A percentile compares a stretch with the other conserved stretches of the same genome.
phyloP scores from a whole-genome alignment of 30 jellyfish, hydroid and myxozoan species.

The Cassiopea andromeda region DNA sequence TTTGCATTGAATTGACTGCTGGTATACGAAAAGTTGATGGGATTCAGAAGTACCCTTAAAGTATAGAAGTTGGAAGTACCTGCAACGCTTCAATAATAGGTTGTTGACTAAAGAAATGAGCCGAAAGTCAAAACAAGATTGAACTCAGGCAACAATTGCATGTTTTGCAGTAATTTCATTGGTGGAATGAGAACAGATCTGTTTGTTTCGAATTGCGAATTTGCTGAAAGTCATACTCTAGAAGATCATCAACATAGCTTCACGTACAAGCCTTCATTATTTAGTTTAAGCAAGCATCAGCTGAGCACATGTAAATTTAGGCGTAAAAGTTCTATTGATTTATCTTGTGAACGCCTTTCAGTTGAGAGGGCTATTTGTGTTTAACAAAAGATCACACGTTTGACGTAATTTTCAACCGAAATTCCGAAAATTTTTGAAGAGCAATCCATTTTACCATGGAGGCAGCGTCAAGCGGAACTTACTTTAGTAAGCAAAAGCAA shows the following conservation, averaged over 20 bases:
- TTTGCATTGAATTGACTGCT: background rate
- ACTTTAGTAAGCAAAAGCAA: conserved; percentile 28
- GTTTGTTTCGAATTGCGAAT: background rate
- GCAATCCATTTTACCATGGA: conserved; percentile 26
- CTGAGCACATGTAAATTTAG: no score
- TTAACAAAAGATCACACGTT: no score
- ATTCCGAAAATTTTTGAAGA: background rate
- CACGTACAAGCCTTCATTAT: no score
- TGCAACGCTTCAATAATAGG: background rate
- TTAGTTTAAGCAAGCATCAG: no score
- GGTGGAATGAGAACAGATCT: background rate
- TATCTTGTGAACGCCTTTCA: no score
- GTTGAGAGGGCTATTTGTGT: no score
- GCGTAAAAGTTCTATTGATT: no score
- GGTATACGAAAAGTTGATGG: background rate
- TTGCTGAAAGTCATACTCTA: background rate
- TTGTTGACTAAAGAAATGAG: background rate
- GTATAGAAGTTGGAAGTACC: background rate
- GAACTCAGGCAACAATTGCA: background rate
- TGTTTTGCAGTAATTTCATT: background rate
- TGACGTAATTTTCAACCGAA: background rate
- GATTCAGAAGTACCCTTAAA: no score
- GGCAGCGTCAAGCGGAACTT: conserved; percentile 27
- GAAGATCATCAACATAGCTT: background rate
- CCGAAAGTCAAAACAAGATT: background rate